These are phyloP conservation scores for Bedellia somnulentella DNA, from an alignment of 2,888 invertebrate species.

Conservation along the genomic window DNA sequence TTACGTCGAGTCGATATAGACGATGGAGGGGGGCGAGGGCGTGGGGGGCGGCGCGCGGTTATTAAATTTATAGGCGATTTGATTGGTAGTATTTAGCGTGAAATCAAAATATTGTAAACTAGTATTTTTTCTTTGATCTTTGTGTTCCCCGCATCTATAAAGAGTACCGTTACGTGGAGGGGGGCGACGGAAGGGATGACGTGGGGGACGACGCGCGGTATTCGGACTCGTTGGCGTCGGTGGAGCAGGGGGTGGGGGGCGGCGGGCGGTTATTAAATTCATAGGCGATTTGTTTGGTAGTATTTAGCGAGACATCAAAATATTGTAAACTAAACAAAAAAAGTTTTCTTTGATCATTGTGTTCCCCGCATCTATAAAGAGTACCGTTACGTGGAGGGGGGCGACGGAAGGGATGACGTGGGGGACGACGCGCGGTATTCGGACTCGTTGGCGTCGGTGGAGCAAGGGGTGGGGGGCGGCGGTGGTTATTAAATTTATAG, in stretches of 20 bases:
- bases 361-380: too few species aligned
- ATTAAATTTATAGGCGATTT: conserved; percentile 74
- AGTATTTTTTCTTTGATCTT: too few species aligned
- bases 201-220: conserved; percentile 72
- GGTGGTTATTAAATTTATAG: conserved; percentile 80
- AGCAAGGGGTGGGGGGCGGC: conserved; percentile 93
- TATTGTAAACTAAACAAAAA: too few species aligned
- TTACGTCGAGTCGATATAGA: conserved; percentile 68
- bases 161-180: too few species aligned
- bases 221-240: conserved; percentile 90
- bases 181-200: conserved; percentile 87
- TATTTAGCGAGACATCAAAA: too few species aligned
- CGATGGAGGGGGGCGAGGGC: conserved; percentile 60
- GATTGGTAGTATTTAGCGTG: too few species aligned
- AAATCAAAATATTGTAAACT: too few species aligned
- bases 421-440: conserved; percentile 75
- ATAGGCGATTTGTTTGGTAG: too few species aligned
- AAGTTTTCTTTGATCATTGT: too few species aligned
- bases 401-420: conserved; percentile 87
- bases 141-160: too few species aligned
- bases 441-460: conserved; percentile 90
- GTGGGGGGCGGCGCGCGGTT: conserved; percentile 93
- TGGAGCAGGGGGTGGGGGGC: conserved; percentile 93
- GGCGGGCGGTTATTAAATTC: conserved; percentile 85
- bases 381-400: conserved; percentile 68